Percentiles rank a stretch among this genome's conserved stretches.
These are phyloP conservation scores for Ctenoplectra terminalis DNA, from an alignment of 1,140 invertebrate genomes.

Conservation along the genomic window DNA sequence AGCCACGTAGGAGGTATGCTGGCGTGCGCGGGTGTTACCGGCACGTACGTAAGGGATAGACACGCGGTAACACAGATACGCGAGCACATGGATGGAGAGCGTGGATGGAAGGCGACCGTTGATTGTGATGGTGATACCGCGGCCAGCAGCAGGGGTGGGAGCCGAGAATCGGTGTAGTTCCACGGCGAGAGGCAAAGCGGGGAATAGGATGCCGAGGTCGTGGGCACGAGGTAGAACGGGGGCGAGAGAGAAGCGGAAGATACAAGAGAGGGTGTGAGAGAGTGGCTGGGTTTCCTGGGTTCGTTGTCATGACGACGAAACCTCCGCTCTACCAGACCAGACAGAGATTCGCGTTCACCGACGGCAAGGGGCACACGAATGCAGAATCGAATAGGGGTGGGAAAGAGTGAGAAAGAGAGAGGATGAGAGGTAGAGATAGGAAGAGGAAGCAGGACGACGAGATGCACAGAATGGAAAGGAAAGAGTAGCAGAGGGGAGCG, in stretches of 20 bases:
- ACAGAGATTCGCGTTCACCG: conserved; percentile 80
- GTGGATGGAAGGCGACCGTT: conserved; percentile 24
- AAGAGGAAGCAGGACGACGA: conserved; percentile 8
- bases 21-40: neutral
- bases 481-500: conserved; percentile 43
- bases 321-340: conserved; percentile 78
- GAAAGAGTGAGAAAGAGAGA: neutral
- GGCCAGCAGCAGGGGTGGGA: neutral
- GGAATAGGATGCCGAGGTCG: conserved; percentile 42
- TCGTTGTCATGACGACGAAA: conserved; percentile 80
- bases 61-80: conserved; percentile 18
- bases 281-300: conserved; percentile 81
- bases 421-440: neutral
- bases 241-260: conserved; percentile 34
- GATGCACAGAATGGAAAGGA: conserved; percentile 29
- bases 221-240: conserved; percentile 51
- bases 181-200: conserved; percentile 34
- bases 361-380: conserved; percentile 57
- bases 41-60: conserved; percentile 21
- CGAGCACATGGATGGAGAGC: neutral
- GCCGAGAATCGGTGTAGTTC: conserved; percentile 46
- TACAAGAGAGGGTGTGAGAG: conserved; percentile 54
- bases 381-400: conserved; percentile 46
- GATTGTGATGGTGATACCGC: conserved; percentile 32
- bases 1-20: neutral